Evolutionary conservation across 2,113 vertebrate genomes (phyloP), one percentile per base, ranked within the genome.

Genomic region (Emydura subglobosa): DNA sequence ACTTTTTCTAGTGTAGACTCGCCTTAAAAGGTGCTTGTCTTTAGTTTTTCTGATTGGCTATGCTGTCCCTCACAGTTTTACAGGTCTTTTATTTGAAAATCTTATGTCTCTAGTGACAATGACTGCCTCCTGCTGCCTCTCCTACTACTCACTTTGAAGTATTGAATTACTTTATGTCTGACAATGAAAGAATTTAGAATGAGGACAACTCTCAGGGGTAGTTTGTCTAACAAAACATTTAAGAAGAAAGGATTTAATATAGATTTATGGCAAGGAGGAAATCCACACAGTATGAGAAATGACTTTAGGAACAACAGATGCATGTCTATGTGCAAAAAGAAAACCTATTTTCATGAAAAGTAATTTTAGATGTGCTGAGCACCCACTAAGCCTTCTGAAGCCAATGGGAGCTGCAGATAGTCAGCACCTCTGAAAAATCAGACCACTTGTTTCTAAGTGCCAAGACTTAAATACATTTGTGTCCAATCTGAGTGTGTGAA

Each of bases 211-310:
- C 80, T 83, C 85, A 54, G 54, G 72, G 81, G 81, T 82, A 79
- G 68, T 87, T 88, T 83, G 55, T 84, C 81, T 92, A 92, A 80
- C 85, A 84, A 88, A 88, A 83, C 87, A 92, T 87, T 47, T 53
- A 53, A 16, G 81, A 88, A 88, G 81, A 84, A 84, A 83, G 72
- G 80, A 92, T 84, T 72, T 82, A 83, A 83, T 34, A 21, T 87
- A 92, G 85, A 92, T 92, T 92, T 92, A 84, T 49, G 79, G 55
- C 72, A 49, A 59, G 39, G 86, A 57, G 55, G 86, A 88, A 92
- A 74, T 87, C 81, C 79, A 80, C 83, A 92, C 87, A 88, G 24
- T 49, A 47, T 79, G 81, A 79, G 78, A 84, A 92, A 57, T 79
- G 86, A 92, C 59, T 88, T 65, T 79, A 55, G 80, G 91, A 84